Evolutionary conservation across 2,113 vertebrate species (phyloP).

Genomic region (Serinus canaria): DNA sequence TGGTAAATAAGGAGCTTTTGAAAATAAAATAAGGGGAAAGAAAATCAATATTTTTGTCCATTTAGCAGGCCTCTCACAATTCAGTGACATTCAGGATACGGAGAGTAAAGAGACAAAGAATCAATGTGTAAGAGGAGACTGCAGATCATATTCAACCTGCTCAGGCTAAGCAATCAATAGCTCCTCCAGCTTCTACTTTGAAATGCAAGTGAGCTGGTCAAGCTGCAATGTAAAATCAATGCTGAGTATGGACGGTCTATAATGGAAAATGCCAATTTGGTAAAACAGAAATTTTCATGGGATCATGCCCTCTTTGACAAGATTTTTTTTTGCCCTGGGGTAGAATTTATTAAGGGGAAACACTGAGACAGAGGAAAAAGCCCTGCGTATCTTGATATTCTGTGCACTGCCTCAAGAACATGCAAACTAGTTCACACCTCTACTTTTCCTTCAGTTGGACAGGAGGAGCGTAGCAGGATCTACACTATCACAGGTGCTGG

Average conservation of each 20-base stretch:
- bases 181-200: slow-evolving; percentile 47
- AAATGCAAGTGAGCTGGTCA: slow-evolving; percentile 59
- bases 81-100: slow-evolving; percentile 63
- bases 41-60: slow-evolving; percentile 77
- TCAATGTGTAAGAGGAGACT: slow-evolving; percentile 59
- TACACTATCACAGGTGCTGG: background rate
- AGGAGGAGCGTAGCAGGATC: background rate
- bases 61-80: slow-evolving; percentile 68
- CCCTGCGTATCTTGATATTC: background rate
- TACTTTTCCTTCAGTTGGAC: background rate
- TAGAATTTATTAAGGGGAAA: background rate
- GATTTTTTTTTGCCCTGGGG: background rate
- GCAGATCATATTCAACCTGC: slow-evolving; percentile 45
- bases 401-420: background rate
- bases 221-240: slow-evolving; percentile 19
- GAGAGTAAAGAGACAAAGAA: slow-evolving; percentile 59
- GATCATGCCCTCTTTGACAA: background rate
- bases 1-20: slow-evolving; percentile 70
- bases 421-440: background rate
- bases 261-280: background rate
- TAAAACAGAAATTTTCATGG: background rate
- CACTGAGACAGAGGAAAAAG: background rate
- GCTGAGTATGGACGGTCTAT: background rate
- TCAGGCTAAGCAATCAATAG: slow-evolving; percentile 57
- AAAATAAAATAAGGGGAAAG: slow-evolving; percentile 48